Conservation (phyloP, 2,797 vertebrate genomes). For the Pipistrellus kuhlii region DNA sequence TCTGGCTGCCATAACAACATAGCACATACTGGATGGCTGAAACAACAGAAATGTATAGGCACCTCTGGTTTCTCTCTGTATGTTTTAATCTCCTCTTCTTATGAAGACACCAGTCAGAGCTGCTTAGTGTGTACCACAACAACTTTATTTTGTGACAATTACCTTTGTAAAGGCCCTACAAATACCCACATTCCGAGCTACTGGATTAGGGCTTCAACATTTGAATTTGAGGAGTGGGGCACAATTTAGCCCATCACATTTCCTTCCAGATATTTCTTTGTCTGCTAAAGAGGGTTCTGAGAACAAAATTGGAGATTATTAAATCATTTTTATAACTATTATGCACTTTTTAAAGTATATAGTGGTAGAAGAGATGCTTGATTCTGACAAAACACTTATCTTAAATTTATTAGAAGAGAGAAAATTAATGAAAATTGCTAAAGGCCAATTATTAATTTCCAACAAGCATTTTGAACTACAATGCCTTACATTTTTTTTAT, state of each 20-base stretch:
- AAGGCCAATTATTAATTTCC: constrained; percentile 60
- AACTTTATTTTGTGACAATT: background rate
- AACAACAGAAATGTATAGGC: background rate
- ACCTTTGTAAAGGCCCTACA: background rate
- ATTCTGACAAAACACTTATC: constrained; percentile 25
- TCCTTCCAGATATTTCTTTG: background rate
- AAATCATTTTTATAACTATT: background rate
- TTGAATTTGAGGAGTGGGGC: background rate
- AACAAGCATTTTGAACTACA: constrained; percentile 56
- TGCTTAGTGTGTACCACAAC: background rate
- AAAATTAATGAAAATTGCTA: constrained; percentile 71
- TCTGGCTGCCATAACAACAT: background rate
- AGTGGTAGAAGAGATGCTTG: background rate
- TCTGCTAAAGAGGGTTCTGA: background rate
- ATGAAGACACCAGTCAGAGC: background rate
- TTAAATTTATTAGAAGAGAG: constrained; percentile 29
- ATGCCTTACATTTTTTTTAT: constrained; percentile 57
- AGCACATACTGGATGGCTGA: background rate
- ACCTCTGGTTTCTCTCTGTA: background rate
- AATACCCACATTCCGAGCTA: background rate
- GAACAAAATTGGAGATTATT: background rate
- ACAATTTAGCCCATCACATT: background rate
- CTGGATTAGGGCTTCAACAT: background rate
- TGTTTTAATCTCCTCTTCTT: background rate
- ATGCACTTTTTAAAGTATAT: background rate